Evolutionary conservation across 2,888 invertebrate genomes (phyloP).

Genomic region (Mythimna lalbum): DNA sequence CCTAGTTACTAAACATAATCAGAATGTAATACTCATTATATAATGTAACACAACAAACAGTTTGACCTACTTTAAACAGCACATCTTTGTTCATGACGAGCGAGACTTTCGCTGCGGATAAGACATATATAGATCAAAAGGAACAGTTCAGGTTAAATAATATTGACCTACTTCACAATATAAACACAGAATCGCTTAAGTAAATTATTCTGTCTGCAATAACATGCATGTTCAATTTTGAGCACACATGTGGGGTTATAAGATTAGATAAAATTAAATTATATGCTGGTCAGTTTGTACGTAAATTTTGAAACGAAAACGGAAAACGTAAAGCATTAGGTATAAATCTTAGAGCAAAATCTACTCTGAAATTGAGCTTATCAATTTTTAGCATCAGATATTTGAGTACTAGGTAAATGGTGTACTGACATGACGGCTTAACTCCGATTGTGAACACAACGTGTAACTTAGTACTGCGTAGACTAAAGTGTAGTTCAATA

Average conservation of each 20-base stretch:
- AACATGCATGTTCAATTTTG: constrained; percentile 42
- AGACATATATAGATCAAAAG: constrained; percentile 53
- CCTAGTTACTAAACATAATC: constrained; percentile 43
- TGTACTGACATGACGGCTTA: constrained; percentile 2
- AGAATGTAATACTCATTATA: constrained; percentile 49
- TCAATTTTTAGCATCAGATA: constrained; percentile 4
- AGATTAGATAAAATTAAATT: constrained; percentile 45
- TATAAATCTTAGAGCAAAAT: background rate
- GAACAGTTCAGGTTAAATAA: constrained; percentile 36
- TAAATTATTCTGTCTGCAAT: constrained; percentile 39
- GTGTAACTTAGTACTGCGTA: background rate
- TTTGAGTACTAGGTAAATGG: background rate
- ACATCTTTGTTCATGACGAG: constrained; percentile 61
- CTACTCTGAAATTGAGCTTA: constrained; percentile 1
- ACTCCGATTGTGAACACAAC: constrained; percentile 13
- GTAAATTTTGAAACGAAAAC: constrained; percentile 6
- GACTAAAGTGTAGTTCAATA: constrained; percentile 4
- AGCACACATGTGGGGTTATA: constrained; percentile 39
- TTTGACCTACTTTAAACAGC: constrained; percentile 60
- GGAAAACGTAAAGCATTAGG: background rate
- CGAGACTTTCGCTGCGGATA: constrained; percentile 58
- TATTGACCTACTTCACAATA: constrained; percentile 35
- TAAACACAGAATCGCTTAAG: constrained; percentile 13
- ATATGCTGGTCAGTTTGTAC: constrained; percentile 9
- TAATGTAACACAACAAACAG: constrained; percentile 51